These are phyloP conservation scores for Synchiropus splendidus DNA, from an alignment of 2,113 vertebrate species.

Conservation along the genomic window DNA sequence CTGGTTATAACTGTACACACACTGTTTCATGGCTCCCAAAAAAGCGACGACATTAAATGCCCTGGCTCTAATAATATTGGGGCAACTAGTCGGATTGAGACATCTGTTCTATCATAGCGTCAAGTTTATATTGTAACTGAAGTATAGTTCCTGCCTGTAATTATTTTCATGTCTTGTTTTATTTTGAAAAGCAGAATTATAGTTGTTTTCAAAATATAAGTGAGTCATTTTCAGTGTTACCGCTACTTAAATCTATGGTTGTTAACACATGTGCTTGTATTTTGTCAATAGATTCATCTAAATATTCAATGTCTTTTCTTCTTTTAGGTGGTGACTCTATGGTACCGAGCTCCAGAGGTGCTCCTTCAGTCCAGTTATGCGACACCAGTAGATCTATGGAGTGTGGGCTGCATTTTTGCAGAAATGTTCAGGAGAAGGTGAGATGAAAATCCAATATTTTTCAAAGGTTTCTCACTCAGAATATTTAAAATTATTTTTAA, in stretches of 20 bases:
- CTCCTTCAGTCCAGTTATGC: slow-evolving; percentile 96
- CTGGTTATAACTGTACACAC: slow-evolving; percentile 18
- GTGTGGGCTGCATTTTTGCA: slow-evolving; percentile 96
- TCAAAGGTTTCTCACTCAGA: neutral
- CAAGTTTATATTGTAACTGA: too few relatives aligned
- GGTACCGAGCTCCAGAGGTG: slow-evolving; percentile 96
- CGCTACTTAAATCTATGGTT: too few relatives aligned
- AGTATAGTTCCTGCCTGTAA: too few relatives aligned
- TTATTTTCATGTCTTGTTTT: too few relatives aligned
- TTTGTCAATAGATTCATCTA: too few relatives aligned
- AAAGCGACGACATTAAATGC: slow-evolving; percentile 3
- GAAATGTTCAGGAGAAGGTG: slow-evolving; percentile 98
- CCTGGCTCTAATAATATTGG: too few relatives aligned
- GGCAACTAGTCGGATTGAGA: too few relatives aligned
- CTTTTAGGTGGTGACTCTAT: slow-evolving; percentile 89
- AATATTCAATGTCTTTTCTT: neutral
- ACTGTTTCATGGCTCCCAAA: slow-evolving; percentile 17
- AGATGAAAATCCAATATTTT: slow-evolving; percentile 30
- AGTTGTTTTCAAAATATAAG: too few relatives aligned
- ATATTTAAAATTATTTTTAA: neutral
- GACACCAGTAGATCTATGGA: slow-evolving; percentile 96
- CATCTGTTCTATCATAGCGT: too few relatives aligned
- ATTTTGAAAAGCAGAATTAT: too few relatives aligned
- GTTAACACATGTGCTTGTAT: too few relatives aligned
- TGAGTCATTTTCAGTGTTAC: too few relatives aligned